These are phyloP conservation scores for Otolemur crassicaudatus DNA, from an alignment of 2,797 vertebrate species.

Conservation along the genomic window DNA sequence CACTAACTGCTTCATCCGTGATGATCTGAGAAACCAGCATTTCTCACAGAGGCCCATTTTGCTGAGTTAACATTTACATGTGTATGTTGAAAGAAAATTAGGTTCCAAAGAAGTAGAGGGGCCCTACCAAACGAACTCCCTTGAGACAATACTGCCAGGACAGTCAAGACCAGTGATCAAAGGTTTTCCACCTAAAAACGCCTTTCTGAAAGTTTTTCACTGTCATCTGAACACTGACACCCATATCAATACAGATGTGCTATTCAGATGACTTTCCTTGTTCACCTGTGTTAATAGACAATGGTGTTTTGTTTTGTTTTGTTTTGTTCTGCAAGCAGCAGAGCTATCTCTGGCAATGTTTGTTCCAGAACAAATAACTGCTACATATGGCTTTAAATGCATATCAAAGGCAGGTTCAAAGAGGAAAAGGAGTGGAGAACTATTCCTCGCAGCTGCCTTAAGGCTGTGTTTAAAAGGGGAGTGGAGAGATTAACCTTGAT, in stretches of 20 bases:
- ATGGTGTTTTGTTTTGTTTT: no score
- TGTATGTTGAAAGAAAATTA: constrained; percentile 61
- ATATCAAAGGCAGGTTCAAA: neutral
- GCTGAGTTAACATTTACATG: constrained; percentile 84
- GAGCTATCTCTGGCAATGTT: neutral
- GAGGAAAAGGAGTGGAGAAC: neutral
- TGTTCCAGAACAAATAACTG: neutral
- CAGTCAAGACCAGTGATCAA: neutral
- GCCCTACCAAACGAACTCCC: neutral
- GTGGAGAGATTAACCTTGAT: neutral
- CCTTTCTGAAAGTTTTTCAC: neutral
- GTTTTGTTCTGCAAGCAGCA: neutral
- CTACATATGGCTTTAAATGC: neutral
- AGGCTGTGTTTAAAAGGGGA: neutral
- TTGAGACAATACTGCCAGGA: constrained; percentile 9
- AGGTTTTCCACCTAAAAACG: neutral
- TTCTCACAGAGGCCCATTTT: constrained; percentile 85
- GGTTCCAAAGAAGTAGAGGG: constrained; percentile 67
- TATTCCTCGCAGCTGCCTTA: neutral
- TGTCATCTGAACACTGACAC: neutral
- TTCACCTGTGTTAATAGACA: neutral
- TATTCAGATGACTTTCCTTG: neutral
- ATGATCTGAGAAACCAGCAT: constrained; percentile 87
- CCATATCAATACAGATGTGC: rapidly evolving
- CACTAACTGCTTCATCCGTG: constrained; percentile 83